Percentiles rank a stretch among this genome's conserved stretches.
Evolutionary conservation across 1,140 invertebrate genomes (phyloP).

Genomic region (Kradibia gibbosae): DNA sequence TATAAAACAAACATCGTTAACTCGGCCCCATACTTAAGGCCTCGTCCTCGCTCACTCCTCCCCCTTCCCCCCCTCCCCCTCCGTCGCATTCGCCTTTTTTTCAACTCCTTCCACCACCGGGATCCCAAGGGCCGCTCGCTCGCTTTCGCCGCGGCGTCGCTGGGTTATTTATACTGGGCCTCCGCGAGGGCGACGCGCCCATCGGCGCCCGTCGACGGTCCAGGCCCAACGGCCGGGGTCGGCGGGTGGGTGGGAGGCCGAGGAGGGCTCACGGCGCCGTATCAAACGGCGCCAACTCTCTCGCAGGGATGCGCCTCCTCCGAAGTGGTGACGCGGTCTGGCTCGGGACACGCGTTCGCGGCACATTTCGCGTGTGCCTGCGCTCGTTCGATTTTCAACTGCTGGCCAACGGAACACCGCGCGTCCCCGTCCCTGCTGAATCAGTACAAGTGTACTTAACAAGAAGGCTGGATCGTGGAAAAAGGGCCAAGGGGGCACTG

Average conservation of each 20-base stretch:
- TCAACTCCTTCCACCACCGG: conserved; percentile 18
- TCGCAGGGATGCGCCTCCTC: not conserved
- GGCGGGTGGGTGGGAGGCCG: not conserved
- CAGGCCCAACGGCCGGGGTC: not conserved
- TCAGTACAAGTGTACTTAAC: conserved; percentile 43
- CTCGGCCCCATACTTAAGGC: conserved; percentile 71
- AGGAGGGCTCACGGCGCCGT: not conserved
- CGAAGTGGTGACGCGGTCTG: not conserved
- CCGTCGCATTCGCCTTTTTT: conserved; percentile 2
- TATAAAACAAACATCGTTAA: conserved; percentile 76
- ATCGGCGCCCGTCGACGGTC: not conserved
- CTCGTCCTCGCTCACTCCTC: conserved; percentile 47
- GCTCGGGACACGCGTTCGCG: conserved; percentile 2
- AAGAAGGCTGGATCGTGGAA: conserved; percentile 51
- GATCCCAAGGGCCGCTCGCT: not conserved
- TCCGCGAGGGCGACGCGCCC: not conserved
- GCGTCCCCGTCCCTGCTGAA: conserved; percentile 19
- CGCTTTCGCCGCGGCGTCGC: not conserved
- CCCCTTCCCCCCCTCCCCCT: conserved; percentile 17
- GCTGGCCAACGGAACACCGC: not conserved
- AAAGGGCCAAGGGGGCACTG: too few relatives aligned
- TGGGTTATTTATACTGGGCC: conserved; percentile 37
- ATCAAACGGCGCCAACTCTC: not conserved
- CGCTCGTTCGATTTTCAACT: conserved; percentile 10
- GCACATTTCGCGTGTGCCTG: conserved; percentile 49